Conservation (phyloP, 2,888 invertebrate species). For the Sericinus montela region DNA sequence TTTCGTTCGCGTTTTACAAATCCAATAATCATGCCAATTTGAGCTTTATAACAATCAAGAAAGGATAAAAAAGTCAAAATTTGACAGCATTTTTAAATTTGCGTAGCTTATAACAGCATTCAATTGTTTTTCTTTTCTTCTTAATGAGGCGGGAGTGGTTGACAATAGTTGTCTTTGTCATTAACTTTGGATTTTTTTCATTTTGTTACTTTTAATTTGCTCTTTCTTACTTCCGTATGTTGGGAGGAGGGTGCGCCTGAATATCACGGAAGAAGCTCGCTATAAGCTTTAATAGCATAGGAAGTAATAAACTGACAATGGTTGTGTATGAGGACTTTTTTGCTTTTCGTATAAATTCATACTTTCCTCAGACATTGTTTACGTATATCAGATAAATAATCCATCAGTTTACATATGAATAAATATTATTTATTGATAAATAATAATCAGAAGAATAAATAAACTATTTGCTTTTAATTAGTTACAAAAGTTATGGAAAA, state of each 20-base stretch:
- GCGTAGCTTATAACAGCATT: slow-evolving; percentile 48
- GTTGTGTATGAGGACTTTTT: no score
- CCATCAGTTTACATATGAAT: no score
- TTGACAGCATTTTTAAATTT: slow-evolving; percentile 22
- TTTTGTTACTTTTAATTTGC: slow-evolving; percentile 51
- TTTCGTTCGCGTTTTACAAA: slow-evolving; percentile 20
- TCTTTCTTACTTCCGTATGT: slow-evolving; percentile 46
- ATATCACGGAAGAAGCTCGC: slow-evolving; percentile 3
- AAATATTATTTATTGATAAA: no score
- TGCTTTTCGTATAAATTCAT: no score
- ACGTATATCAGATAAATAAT: no score
- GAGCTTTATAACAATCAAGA: slow-evolving; percentile 29
- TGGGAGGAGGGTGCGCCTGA: slow-evolving; percentile 10
- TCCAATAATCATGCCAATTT: slow-evolving; percentile 27
- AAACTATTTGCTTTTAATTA: no score
- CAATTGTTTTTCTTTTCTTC: slow-evolving; percentile 68
- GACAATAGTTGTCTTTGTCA: slow-evolving; percentile 68
- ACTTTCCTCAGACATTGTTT: no score
- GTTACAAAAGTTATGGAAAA: no score
- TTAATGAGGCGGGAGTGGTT: slow-evolving; percentile 74
- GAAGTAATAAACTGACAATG: not conserved
- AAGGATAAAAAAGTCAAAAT: slow-evolving; percentile 24
- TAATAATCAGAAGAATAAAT: no score
- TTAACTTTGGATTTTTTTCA: slow-evolving; percentile 49
- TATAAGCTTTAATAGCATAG: not conserved